These are phyloP conservation scores for Blennius ocellaris DNA, from an alignment of 2,113 vertebrate species.

Conservation along the genomic window DNA sequence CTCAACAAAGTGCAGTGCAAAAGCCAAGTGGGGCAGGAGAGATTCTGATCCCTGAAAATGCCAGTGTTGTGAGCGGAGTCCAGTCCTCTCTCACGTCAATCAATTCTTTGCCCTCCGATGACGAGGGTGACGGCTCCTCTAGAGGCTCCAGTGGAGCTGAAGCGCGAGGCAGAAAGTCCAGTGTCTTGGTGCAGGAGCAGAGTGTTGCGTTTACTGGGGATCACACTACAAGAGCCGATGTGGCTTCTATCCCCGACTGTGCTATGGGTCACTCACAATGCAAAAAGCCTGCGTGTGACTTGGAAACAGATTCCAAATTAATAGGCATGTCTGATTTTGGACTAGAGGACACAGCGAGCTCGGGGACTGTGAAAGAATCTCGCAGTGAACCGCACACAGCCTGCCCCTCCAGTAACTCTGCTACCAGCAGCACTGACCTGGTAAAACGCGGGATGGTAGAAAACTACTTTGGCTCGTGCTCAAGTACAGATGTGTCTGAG, in stretches of 20 bases:
- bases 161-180: conserved; percentile 79
- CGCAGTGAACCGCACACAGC: conserved; percentile 73
- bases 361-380: conserved; percentile 57
- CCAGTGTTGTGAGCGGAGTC: conserved; percentile 92
- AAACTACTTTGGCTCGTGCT: conserved; percentile 94
- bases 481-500: conserved; percentile 88
- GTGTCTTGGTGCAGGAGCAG: conserved; percentile 86
- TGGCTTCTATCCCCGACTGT: conserved; percentile 9
- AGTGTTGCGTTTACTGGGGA: conserved; percentile 85
- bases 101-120: conserved; percentile 95
- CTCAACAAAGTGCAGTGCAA: conserved; percentile 83
- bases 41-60: conserved; percentile 89
- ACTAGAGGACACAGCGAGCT: conserved; percentile 41
- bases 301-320: conserved; percentile 67
- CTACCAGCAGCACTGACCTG: conserved; percentile 89
- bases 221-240: conserved; percentile 22
- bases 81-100: conserved; percentile 98
- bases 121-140: conserved; percentile 90
- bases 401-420: conserved; percentile 84
- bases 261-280: conserved; percentile 35
- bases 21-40: conserved; percentile 82
- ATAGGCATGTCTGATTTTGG: conserved; percentile 42
- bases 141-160: conserved; percentile 84
- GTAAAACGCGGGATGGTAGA: conserved; percentile 96
- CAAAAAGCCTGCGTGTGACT: conserved; percentile 29